phyloP scores from a whole-genome alignment of 2,113 vertebrate genomes.

The Poecile atricapillus region DNA sequence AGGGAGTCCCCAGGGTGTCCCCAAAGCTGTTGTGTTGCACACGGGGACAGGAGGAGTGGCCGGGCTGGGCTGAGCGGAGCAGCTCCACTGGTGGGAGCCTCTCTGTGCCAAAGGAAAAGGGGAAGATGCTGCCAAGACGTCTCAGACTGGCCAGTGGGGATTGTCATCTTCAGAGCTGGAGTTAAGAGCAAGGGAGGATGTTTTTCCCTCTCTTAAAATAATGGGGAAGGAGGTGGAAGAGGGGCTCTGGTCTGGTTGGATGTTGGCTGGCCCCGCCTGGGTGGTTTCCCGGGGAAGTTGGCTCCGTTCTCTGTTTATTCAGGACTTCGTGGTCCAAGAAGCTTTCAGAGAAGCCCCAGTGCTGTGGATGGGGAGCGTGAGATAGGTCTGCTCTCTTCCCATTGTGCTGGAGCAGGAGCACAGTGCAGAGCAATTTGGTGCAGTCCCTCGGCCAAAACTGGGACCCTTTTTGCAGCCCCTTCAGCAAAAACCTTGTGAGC shows the following conservation, averaged over 20 bases:
- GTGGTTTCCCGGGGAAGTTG: not conserved
- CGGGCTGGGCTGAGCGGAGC: not conserved
- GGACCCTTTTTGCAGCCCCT: not conserved
- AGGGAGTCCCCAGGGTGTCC: not conserved
- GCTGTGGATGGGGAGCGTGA: not conserved
- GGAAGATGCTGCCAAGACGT: not conserved
- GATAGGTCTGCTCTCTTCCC: not conserved
- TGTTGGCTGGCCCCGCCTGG: not conserved
- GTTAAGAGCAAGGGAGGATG: not conserved
- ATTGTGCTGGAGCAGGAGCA: not conserved
- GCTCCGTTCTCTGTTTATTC: not conserved
- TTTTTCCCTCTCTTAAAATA: not conserved
- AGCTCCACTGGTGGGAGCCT: not conserved
- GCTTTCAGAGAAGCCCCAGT: not conserved
- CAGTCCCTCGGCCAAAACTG: accelerated
- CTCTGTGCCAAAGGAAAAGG: not conserved
- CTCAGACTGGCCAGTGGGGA: not conserved
- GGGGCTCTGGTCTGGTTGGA: not conserved
- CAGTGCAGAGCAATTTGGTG: not conserved
- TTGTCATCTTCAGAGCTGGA: not conserved
- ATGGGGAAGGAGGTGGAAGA: not conserved
- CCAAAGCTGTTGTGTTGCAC: not conserved
- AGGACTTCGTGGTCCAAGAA: not conserved
- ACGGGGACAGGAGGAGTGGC: not conserved
- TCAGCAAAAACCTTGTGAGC: not conserved